These are phyloP conservation scores for Adoxophyes honmai DNA, from an alignment of 1,140 invertebrate species.

Conservation along the genomic window DNA sequence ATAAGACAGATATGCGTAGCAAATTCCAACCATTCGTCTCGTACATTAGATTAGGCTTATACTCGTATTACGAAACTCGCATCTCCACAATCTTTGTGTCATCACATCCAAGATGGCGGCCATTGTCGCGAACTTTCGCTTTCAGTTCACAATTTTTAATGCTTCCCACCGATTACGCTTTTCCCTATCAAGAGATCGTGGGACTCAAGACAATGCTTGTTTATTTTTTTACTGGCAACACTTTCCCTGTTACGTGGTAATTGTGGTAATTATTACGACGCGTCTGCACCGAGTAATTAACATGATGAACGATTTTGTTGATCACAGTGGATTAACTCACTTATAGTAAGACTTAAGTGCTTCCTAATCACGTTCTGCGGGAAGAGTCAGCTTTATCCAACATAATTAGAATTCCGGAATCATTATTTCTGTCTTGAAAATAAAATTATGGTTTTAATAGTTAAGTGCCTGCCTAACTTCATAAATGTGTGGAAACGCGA, in stretches of 20 bases:
- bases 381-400: too few species aligned
- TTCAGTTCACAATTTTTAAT: constrained; percentile 34
- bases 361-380: too few species aligned
- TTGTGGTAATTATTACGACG: constrained; percentile 46
- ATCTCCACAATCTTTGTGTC: neutral
- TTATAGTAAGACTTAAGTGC: neutral
- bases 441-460: too few species aligned
- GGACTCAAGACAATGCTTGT: constrained; percentile 57
- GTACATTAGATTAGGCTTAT: neutral
- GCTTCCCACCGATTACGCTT: constrained; percentile 61
- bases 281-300: constrained; percentile 43
- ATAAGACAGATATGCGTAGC: too few species aligned
- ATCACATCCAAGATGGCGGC: constrained; percentile 27
- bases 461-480: too few species aligned
- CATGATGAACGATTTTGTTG: constrained; percentile 4
- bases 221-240: constrained; percentile 56
- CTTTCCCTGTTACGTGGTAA: constrained; percentile 62
- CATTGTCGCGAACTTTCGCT: constrained; percentile 58
- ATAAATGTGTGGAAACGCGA: too few species aligned
- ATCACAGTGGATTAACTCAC: neutral
- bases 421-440: too few species aligned
- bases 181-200: constrained; percentile 68
- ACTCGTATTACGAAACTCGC: constrained; percentile 21
- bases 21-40: neutral
- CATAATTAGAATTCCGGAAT: too few species aligned